These are phyloP conservation scores for Dendrocincla fuliginosa DNA, from an alignment of 2,797 vertebrate species.

Conservation along the genomic window DNA sequence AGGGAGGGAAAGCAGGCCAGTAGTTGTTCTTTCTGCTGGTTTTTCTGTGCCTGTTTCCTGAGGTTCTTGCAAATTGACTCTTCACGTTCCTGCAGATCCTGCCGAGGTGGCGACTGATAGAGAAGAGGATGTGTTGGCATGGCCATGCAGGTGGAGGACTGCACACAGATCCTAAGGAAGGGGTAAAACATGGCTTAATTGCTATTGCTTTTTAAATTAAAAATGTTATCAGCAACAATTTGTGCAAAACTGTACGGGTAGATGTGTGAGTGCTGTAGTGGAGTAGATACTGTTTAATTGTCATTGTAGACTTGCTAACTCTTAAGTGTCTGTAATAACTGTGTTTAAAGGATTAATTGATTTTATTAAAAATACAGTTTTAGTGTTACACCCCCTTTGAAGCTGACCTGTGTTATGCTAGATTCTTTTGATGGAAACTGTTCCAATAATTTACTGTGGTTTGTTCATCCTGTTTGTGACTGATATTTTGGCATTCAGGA, in stretches of 20 bases:
- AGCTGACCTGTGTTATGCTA: not conserved
- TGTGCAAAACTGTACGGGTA: not conserved
- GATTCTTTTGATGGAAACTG: not conserved
- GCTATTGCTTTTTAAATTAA: not conserved
- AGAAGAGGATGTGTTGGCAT: slow-evolving; percentile 93
- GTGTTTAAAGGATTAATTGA: not conserved
- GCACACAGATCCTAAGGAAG: slow-evolving; percentile 92
- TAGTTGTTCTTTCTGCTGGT: not conserved
- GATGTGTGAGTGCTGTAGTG: not conserved
- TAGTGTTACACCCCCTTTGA: not conserved
- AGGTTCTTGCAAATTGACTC: slow-evolving; percentile 6
- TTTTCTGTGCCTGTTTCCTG: not conserved
- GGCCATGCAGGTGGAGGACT: slow-evolving; percentile 90
- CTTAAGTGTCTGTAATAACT: not conserved
- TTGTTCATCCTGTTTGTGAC: not conserved
- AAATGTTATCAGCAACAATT: not conserved
- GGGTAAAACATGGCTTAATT: slow-evolving; percentile 79
- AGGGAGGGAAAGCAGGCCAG: not conserved
- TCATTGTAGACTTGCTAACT: not conserved
- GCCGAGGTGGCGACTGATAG: slow-evolving; percentile 80
- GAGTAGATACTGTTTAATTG: not conserved
- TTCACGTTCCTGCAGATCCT: slow-evolving; percentile 67
- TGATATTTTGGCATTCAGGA: not conserved
- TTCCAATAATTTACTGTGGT: not conserved
- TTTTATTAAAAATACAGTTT: not conserved